Evolutionary conservation across 2,113 vertebrate genomes (phyloP).

Genomic region (Meriones unguiculatus): DNA sequence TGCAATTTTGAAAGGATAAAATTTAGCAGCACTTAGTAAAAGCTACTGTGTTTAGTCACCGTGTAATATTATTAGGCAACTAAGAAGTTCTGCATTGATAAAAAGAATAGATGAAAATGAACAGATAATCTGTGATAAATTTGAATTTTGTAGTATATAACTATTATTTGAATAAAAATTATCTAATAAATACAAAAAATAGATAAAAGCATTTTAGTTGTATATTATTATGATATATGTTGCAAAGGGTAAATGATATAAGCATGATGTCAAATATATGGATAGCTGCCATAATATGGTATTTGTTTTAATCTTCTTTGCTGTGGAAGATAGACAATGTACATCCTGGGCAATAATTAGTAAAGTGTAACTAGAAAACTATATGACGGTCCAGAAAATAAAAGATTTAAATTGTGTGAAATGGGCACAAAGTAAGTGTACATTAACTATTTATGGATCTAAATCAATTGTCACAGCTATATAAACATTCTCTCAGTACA

Average conservation of each 20-base stretch:
- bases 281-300: not conserved
- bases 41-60: not conserved
- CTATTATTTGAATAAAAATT: too few species aligned
- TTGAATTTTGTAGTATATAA: too few species aligned
- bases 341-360: not conserved
- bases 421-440: not conserved
- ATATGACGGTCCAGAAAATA: not conserved
- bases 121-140: too few species aligned
- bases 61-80: not conserved
- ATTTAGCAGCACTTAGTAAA: not conserved
- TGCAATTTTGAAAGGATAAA: not conserved
- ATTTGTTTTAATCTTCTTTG: not conserved
- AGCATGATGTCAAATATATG: not conserved
- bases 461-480: not conserved
- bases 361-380: not conserved
- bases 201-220: not conserved
- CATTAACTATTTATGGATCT: not conserved
- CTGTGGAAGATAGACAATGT: not conserved
- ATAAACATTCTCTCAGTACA: not conserved
- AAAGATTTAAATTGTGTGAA: not conserved
- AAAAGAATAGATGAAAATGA: too few species aligned
- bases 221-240: not conserved
- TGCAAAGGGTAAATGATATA: not conserved
- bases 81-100: not conserved
- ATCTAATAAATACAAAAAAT: too few species aligned